Base-by-base conservation (phyloP, 2,113 vertebrate species). In the Clarias magur region DNA sequence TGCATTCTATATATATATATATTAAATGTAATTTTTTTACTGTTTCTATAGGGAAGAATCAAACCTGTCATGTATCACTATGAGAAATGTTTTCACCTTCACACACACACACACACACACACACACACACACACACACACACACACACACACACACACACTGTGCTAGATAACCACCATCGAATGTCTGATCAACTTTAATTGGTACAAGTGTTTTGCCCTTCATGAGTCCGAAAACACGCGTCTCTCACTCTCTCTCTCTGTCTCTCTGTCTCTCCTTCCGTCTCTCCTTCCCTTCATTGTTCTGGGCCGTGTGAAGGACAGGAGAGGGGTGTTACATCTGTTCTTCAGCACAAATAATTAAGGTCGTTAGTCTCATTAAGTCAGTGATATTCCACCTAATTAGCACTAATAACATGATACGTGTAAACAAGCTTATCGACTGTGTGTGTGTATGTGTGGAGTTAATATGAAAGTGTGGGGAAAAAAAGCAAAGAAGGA, bases 281-380 rank as follows among this genome's bases (percentile, higher is more conserved):
- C 9, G 25, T n/a, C 63, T 25, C 23, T 10, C 9, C 16, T 27
- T 34, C 67, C 17, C 67, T 62, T 65, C 82, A 67, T 56, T 83
- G 72, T 86, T 78, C 12, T 23, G 27, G 30, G 38, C 34, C 34
- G 34, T 85, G 76, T 87, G 88, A 89, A 89, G 87, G 88, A 88
- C 91, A 91, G 90, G 88, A 91, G 27, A 56, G 72, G 72, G 82
- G 82, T 83, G 56, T 54, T 75, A 79, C 76, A 59, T 62, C 83
- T 76, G 59, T 78, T 68, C 42, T 48, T 78, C 13, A 27, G 56
- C 30, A 89, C 87, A 62, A 68, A 68, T 85, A 56, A 83, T 84
- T 72, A 75, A 68, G 88, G 63, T 90, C 89, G 91, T 92, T 91
- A 93, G 91, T 70, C 83, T 75, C 70, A 62, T 76, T 85, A 76